Conservation (phyloP, 2,113 vertebrate genomes). For the Ceyx cyanopectus region DNA sequence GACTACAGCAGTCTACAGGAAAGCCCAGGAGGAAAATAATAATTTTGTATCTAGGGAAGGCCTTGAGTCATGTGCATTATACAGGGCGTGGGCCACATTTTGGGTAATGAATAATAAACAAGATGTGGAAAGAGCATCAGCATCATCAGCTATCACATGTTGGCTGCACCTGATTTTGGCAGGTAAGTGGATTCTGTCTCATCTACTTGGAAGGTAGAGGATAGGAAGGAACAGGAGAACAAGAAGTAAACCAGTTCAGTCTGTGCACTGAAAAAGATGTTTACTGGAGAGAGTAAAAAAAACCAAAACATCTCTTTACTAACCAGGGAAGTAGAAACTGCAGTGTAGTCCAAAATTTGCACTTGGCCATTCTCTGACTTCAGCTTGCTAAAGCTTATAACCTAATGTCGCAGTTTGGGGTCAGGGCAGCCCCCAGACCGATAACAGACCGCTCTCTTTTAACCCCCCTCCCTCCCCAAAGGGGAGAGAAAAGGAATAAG, state of each 20-base stretch:
- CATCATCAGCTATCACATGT: background rate
- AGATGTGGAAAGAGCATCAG: conserved; percentile 23
- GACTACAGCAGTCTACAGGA: background rate
- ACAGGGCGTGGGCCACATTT: conserved; percentile 19
- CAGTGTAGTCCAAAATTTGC: background rate
- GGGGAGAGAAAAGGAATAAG: too few relatives aligned
- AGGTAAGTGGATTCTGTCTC: background rate
- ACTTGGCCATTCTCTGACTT: background rate
- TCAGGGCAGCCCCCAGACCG: too few relatives aligned
- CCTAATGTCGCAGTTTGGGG: too few relatives aligned
- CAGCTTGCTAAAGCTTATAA: background rate
- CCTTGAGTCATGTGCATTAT: conserved; percentile 37
- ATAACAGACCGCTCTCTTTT: too few relatives aligned
- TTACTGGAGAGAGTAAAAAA: background rate
- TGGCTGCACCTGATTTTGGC: background rate
- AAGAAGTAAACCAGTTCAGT: background rate
- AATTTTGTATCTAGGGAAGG: conserved; percentile 46
- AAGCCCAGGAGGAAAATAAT: conserved; percentile 59
- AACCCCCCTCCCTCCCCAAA: too few relatives aligned
- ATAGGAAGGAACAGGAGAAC: background rate
- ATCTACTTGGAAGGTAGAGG: background rate
- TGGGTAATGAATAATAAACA: conserved; percentile 24
- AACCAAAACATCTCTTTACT: background rate
- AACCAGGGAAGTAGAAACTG: background rate
- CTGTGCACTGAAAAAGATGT: background rate